Conservation (phyloP, 2,888 invertebrate species). For the Trissolcus japonicus region DNA sequence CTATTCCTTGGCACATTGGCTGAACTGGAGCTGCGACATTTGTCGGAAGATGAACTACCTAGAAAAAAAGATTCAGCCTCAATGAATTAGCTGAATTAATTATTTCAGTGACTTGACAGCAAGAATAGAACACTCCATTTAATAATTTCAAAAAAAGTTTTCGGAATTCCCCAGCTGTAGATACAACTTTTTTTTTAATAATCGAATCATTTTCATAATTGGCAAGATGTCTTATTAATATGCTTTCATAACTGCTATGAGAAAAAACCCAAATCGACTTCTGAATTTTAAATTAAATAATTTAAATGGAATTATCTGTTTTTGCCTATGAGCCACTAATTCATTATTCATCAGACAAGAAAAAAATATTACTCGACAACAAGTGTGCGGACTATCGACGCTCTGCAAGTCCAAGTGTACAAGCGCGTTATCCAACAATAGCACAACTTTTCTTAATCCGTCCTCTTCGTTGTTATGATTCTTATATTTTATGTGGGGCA, state of each 20-base stretch:
- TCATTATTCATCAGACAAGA: background rate
- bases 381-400: conserved; percentile 27
- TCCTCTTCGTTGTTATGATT: conserved; percentile 11
- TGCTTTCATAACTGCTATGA: no score
- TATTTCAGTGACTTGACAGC: background rate
- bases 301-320: background rate
- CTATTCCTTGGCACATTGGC: conserved; percentile 48
- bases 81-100: no score
- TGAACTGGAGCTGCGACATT: conserved; percentile 43
- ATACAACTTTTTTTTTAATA: no score
- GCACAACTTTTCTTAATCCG: conserved; percentile 18
- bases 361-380: conserved; percentile 28
- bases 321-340: background rate
- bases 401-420: conserved; percentile 36
- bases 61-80: background rate
- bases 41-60: conserved; percentile 45
- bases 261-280: background rate
- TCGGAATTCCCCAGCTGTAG: background rate
- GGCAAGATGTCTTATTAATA: no score
- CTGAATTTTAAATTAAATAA: background rate
- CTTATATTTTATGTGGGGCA: conserved; percentile 34
- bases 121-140: background rate
- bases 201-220: no score
- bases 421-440: conserved; percentile 38
- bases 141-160: background rate